Evolutionary conservation across 2,797 vertebrate genomes (phyloP), one percentile per base, ranked within the genome.

Genomic region (Hyperoplus immaculatus): DNA sequence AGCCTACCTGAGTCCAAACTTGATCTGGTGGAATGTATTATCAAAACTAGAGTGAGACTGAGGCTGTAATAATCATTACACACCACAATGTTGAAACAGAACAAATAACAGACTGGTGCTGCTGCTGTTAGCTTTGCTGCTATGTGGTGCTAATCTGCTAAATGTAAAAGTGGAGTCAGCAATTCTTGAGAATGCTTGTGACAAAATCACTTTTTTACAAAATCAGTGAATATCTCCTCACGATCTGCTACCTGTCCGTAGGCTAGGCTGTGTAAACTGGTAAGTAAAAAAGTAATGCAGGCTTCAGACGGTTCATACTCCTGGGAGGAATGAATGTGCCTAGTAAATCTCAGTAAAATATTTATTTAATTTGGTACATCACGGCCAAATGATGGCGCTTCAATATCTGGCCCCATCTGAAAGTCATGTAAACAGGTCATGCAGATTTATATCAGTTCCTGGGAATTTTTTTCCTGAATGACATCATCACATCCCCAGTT

Each of bases 1-100:
- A 16, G 12, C 74, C 43, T n/a, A 21, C 45, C 67, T 51, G 12
- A 82, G 41, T 43, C 54, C n/a, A 47, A 50, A 58, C 58, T 10
- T 54, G 29, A 73, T 50, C 8, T 12, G 21, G 15, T 53, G 14
- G 53, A 18, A 36, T 64, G 46, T 2, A 57, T 62, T 15, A 15
- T 1, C 0, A 1, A 39, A 9, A 42, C 29, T 29, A 38, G 2
- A 29, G 60, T 15, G 11, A 55, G 50, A 56, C 70, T 49, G 10
- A 56, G 62, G 43, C 56, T 29, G 12, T 10, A 5, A 60, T n/a
- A 15, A 39, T 46, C 4, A 59, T 61, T 43, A 18, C 58, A 63
- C 39, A 38, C 36, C 5, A 16, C 18, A 16, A 51, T 29, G 38
- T 36, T 1, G 49, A 11, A 9, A 54, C 29, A 29, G 29, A 29